Evolutionary conservation across 2,113 vertebrate genomes (phyloP).

Genomic region (Natator depressus): DNA sequence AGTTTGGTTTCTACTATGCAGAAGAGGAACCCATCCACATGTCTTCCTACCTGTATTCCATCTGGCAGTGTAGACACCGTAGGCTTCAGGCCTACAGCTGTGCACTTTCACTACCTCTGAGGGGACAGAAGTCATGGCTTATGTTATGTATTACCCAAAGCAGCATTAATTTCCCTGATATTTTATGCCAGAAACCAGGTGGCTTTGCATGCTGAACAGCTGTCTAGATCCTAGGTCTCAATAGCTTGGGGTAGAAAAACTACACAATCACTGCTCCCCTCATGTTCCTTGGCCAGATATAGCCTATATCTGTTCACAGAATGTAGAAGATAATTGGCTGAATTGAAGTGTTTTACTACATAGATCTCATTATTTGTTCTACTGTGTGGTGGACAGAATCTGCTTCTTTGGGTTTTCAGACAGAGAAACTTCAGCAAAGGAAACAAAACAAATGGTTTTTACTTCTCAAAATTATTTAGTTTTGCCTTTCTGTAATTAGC

Average conservation of each 20-base stretch:
- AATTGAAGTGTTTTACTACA: neutral
- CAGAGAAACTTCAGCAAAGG: neutral
- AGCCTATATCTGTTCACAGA: neutral
- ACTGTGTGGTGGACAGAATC: accelerated
- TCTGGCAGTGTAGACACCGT: neutral
- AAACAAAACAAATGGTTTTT: neutral
- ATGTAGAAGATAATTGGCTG: neutral
- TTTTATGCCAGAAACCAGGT: neutral
- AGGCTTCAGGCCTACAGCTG: accelerated
- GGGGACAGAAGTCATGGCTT: neutral
- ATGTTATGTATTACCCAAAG: neutral
- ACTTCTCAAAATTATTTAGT: neutral
- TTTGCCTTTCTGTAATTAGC: neutral
- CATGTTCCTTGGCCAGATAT: neutral
- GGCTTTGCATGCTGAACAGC: neutral
- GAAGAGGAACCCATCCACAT: neutral
- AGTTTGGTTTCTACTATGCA: neutral
- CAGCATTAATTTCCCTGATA: neutral
- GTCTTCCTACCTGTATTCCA: neutral
- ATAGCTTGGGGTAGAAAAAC: neutral
- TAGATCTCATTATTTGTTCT: neutral
- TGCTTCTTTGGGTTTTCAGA: neutral
- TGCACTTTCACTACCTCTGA: neutral
- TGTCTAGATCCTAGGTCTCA: neutral
- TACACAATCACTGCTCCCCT: neutral